Base-by-base conservation (phyloP, 2,113 vertebrate species). In the Ceratotherium simum region DNA sequence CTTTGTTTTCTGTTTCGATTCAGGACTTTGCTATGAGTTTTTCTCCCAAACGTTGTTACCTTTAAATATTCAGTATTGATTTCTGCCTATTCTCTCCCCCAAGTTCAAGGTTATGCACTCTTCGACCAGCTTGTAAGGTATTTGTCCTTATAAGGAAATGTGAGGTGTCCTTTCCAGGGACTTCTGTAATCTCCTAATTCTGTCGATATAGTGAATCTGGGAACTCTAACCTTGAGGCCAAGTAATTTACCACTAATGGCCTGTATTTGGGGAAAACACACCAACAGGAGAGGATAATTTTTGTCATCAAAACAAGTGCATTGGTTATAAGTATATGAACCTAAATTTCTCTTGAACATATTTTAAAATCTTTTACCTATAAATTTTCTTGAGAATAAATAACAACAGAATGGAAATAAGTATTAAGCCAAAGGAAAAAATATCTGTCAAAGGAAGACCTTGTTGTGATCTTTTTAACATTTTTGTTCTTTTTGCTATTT, bases 1-100 rank as follows among this genome's bases (percentile, higher is more conserved):
- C 42, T 25, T 56, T 80, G n/a, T 90, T 76, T 8, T 76, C 56
- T 89, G 10, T 97, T 95, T 76, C 60, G 21, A 85, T 91, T 83
- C 42, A 94, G 60, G 42, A 81, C 33, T 82, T 90, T 54, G 48
- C 70, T 90, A 33, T 29, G 46, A 94, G 25, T 64, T 95, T 91
- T 89, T 65, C 54, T 85, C 73, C 72, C 31, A 33, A 79, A 86
- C 2, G 5, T 94, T 80, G 46, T 92, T 97, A 91, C 1, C 67
- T 95, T 95, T 97, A 97, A 97, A 94, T 97, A 97, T 92, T 97
- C 96, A 60, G 12, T 93, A 97, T 97, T 95, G 79, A 93, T 98
- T 95, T 94, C 81, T 96, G 72, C 29, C 39, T 93, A 70, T 79
- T 92, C 64, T 91, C 72, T 90, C 31, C 96, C 23, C 18, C 23